Conservation (phyloP, 2,888 invertebrate species). For the Tanypteryx hageni region DNA sequence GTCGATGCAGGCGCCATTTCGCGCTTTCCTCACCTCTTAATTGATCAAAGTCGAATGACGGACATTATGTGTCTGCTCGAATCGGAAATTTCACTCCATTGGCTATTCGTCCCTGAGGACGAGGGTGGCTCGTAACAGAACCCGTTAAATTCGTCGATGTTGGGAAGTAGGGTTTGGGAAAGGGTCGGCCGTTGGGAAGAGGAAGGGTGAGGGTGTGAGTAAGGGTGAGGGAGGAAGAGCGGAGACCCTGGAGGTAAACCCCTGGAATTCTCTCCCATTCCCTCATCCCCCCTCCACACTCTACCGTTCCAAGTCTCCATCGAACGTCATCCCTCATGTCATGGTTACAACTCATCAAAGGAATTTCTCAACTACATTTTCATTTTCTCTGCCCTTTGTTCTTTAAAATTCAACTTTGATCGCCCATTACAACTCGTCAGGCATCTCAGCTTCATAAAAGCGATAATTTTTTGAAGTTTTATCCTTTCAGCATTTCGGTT, state of each 20-base stretch:
- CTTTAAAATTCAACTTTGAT: too few relatives aligned
- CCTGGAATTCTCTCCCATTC: conserved; percentile 18
- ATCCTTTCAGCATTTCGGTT: too few relatives aligned
- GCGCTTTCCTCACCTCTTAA: too few relatives aligned
- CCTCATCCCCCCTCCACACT: not conserved
- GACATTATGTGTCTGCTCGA: not conserved
- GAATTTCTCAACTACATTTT: not conserved
- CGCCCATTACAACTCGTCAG: too few relatives aligned
- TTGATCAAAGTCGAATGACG: not conserved
- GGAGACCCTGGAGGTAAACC: conserved; percentile 38
- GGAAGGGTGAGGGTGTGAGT: not conserved
- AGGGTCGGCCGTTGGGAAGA: not conserved
- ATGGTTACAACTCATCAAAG: not conserved
- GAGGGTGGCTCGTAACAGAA: not conserved
- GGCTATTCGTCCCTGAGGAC: not conserved
- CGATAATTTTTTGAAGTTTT: too few relatives aligned
- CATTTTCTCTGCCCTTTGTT: too few relatives aligned
- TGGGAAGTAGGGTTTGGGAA: not conserved
- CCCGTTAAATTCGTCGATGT: not conserved
- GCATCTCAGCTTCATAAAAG: too few relatives aligned
- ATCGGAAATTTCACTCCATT: not conserved
- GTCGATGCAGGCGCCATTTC: too few relatives aligned
- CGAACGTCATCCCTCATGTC: not conserved
- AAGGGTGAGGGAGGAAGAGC: not conserved
- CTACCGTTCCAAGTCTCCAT: not conserved